phyloP scores from a whole-genome alignment of 2,797 vertebrate genomes.

The Siniperca obscura region DNA sequence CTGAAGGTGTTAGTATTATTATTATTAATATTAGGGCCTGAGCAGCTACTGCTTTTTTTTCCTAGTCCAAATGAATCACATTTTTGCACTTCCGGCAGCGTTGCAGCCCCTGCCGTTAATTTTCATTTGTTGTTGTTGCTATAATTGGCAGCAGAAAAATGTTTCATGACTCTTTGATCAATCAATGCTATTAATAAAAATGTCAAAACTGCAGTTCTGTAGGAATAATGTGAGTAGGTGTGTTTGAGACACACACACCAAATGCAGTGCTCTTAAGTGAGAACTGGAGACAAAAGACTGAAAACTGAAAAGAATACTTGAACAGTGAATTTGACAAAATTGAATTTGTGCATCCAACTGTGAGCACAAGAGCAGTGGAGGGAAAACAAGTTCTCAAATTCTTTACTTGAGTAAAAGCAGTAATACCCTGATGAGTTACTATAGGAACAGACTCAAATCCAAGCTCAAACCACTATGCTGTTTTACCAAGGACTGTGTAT shows the following conservation, averaged over 20 bases:
- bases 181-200: constrained; percentile 37
- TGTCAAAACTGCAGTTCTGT: background rate
- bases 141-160: constrained; percentile 17
- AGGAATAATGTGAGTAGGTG: background rate
- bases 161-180: constrained; percentile 23
- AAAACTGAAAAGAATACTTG: constrained; percentile 15
- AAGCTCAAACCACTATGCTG: background rate
- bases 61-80: no score
- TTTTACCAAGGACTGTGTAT: background rate
- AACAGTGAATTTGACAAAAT: constrained; percentile 7
- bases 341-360: constrained; percentile 34
- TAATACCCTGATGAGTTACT: background rate
- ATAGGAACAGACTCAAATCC: background rate
- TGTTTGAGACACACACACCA: background rate
- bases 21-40: no score
- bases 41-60: no score
- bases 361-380: constrained; percentile 1
- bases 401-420: constrained; percentile 10
- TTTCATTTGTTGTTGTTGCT: background rate
- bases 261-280: background rate
- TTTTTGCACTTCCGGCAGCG: no score
- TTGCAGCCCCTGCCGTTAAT: no score
- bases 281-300: constrained; percentile 19
- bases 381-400: background rate
- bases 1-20: no score